Percentiles rank a stretch among this genome's conserved stretches.
Evolutionary conservation across 2,113 vertebrate species (phyloP).

Genomic region (Microtus richardsoni): DNA sequence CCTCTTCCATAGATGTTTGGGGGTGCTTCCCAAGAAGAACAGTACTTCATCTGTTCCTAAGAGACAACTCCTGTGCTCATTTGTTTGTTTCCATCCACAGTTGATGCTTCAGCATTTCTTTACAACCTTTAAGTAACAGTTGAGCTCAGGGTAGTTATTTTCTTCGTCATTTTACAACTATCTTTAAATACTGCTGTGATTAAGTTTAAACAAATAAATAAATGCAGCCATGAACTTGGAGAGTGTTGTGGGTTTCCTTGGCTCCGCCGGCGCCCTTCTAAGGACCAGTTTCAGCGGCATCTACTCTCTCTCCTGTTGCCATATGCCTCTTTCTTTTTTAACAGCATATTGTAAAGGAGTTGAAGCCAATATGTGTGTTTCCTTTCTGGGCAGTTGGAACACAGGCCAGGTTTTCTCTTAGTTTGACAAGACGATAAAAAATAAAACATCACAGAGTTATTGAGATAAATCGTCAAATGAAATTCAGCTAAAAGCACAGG

Average conservation of each 20-base stretch:
- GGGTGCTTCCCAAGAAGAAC: not conserved
- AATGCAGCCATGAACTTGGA: not conserved
- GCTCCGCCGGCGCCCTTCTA: not conserved
- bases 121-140: not conserved
- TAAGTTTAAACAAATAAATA: not conserved
- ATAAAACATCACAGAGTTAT: slow-evolving; percentile 33
- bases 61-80: not conserved
- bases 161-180: not conserved
- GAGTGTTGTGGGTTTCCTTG: not conserved
- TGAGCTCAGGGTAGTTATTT: slow-evolving; percentile 44
- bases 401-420: not conserved
- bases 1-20: not conserved
- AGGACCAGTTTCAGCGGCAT: not conserved
- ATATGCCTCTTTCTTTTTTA: slow-evolving; percentile 32
- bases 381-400: slow-evolving; percentile 29
- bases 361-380: slow-evolving; percentile 15
- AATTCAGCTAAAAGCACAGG: slow-evolving; percentile 21
- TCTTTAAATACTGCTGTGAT: not conserved
- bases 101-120: not conserved
- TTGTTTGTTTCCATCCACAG: not conserved
- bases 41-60: not conserved
- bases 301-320: not conserved
- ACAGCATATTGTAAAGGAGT: not conserved
- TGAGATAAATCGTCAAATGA: slow-evolving; percentile 20
- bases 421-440: slow-evolving; percentile 47